Evolutionary conservation across 1,140 invertebrate genomes (phyloP).

Genomic region (Drosophila kanapiae): DNA sequence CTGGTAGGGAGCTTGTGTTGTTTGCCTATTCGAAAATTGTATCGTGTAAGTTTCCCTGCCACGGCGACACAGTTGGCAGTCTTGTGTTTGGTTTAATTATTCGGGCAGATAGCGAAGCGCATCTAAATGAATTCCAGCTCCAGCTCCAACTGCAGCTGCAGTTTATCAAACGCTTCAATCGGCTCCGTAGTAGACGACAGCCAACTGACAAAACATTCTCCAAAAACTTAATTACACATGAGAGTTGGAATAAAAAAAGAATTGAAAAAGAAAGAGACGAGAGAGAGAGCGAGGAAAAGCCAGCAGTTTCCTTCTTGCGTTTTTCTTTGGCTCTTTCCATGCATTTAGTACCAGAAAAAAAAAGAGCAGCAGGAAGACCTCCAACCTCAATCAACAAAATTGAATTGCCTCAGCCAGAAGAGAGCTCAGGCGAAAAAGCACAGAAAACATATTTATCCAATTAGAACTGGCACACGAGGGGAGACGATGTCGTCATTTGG

Average conservation of each 20-base stretch:
- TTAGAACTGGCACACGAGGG: conserved; percentile 9
- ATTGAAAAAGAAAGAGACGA: not conserved
- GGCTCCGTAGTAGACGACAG: conserved; percentile 23
- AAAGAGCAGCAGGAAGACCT: not conserved
- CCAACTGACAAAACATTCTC: conserved; percentile 47
- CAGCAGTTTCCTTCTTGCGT: conserved; percentile 16
- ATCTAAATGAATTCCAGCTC: conserved; percentile 30
- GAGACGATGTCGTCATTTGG: not conserved
- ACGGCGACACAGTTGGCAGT: conserved; percentile 21
- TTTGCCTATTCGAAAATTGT: conserved; percentile 6
- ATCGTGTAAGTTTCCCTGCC: conserved; percentile 28
- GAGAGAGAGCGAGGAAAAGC: not conserved
- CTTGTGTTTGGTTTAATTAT: conserved; percentile 38
- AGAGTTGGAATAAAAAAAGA: conserved; percentile 4
- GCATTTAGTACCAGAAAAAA: not conserved
- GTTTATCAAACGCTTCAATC: conserved; percentile 45
- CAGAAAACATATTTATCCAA: conserved; percentile 40
- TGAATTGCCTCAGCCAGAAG: conserved; percentile 17
- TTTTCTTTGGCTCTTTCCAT: conserved; percentile 20
- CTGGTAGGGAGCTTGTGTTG: not conserved
- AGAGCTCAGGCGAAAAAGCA: conserved; percentile 9
- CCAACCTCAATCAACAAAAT: conserved; percentile 39
- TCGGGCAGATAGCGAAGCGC: conserved; percentile 32
- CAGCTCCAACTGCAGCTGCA: conserved; percentile 28
- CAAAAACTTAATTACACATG: conserved; percentile 38